phyloP scores from a whole-genome alignment of 2,113 vertebrate species.

The Pogonocichla stellata region DNA sequence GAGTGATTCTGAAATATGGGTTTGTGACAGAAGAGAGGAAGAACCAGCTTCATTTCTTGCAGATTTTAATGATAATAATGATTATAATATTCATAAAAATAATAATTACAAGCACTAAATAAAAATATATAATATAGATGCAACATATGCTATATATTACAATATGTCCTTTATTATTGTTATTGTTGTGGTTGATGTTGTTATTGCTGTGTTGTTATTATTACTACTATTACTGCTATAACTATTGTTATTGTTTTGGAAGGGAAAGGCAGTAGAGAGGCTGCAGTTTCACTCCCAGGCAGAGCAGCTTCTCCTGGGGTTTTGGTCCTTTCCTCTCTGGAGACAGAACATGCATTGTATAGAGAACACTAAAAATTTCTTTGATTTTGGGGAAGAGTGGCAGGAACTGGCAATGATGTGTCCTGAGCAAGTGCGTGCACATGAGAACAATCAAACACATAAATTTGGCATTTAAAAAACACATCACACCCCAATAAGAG shows the following conservation, averaged over 20 bases:
- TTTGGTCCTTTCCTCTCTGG: background rate
- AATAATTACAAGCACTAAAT: background rate
- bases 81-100: background rate
- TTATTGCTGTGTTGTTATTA: background rate
- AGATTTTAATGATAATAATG: rapidly evolving
- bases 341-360: background rate
- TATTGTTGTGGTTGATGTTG: background rate
- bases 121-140: background rate
- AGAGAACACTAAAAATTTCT: background rate
- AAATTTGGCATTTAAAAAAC: background rate
- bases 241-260: background rate
- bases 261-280: background rate
- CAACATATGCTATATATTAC: no score
- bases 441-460: background rate
- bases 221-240: background rate
- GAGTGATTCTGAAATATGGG: background rate
- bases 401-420: background rate
- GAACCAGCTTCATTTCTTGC: background rate
- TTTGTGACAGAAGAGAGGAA: background rate
- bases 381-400: rapidly evolving
- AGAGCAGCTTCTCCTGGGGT: background rate
- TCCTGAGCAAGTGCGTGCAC: background rate
- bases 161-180: background rate
- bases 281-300: background rate
- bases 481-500: background rate